Evolutionary conservation across 2,888 invertebrate species (phyloP).

Genomic region (Ametastegia equiseti): DNA sequence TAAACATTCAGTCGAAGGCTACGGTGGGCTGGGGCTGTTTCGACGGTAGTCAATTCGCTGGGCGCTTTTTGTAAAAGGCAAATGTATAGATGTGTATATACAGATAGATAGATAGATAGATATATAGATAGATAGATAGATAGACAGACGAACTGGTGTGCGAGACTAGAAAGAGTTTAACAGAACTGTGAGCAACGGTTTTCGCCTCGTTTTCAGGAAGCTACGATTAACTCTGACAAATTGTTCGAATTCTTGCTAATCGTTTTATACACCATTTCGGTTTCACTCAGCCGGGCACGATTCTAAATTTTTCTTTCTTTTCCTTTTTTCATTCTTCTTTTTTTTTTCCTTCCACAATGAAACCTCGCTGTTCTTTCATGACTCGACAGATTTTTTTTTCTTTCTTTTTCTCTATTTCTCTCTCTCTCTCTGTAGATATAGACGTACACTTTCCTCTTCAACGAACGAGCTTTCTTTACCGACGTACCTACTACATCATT

Average conservation of each 20-base stretch:
- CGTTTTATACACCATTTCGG: not conserved
- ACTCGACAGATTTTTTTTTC: slow-evolving; percentile 28
- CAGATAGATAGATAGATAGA: too few species aligned
- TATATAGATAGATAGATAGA: too few species aligned
- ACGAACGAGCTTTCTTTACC: not conserved
- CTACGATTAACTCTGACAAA: slow-evolving; percentile 28
- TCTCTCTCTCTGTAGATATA: not conserved
- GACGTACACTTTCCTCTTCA: not conserved
- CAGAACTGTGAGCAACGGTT: not conserved
- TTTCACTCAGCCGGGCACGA: slow-evolving; percentile 1
- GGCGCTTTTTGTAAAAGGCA: not conserved
- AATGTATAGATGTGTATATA: not conserved
- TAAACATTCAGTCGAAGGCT: slow-evolving; percentile 3
- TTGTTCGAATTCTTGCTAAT: slow-evolving; percentile 5
- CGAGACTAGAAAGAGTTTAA: not conserved
- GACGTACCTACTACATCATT: slow-evolving; percentile 32
- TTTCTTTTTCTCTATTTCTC: not conserved
- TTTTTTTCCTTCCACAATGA: not conserved
- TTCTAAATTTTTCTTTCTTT: slow-evolving; percentile 29
- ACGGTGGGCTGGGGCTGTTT: too few species aligned
- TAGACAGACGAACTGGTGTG: not conserved
- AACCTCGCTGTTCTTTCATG: slow-evolving; percentile 18
- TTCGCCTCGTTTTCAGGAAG: slow-evolving; percentile 3
- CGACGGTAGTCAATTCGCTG: not conserved
- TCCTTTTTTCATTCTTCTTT: not conserved